Conservation (phyloP, 2,888 invertebrate genomes). For the Leucoptera coffeella region DNA sequence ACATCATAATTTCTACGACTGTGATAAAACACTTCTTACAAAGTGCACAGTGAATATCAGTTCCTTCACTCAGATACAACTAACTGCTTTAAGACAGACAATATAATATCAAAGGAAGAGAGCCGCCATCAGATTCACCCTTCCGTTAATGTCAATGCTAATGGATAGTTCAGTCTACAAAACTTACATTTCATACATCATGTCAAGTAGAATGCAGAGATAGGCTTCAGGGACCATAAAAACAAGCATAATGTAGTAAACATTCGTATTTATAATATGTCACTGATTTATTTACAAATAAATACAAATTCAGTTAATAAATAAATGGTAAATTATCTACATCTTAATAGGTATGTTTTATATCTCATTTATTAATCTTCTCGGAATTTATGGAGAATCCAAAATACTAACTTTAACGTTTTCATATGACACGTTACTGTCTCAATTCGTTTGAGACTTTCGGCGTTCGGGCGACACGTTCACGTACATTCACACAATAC, state of each 20-base stretch:
- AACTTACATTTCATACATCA: no score
- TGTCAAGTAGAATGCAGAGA: no score
- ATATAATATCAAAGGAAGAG: no score
- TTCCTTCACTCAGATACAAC: no score
- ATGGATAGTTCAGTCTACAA: no score
- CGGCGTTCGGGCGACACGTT: constrained; percentile 52
- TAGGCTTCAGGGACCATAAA: no score
- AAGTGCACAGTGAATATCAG: no score
- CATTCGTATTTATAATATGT: constrained; percentile 54
- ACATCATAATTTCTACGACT: no score
- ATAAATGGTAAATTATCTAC: constrained; percentile 56
- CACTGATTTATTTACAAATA: constrained; percentile 54
- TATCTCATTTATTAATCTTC: constrained; percentile 53
- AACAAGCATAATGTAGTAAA: constrained; percentile 48
- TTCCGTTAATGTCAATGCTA: no score
- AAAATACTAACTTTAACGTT: constrained; percentile 52
- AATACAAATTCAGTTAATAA: constrained; percentile 56
- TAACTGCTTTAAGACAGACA: no score
- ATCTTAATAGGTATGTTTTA: constrained; percentile 51
- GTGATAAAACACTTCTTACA: no score
- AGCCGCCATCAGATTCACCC: no score
- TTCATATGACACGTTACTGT: constrained; percentile 49
- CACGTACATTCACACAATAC: constrained; percentile 53
- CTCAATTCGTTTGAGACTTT: constrained; percentile 53
- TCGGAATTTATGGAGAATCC: constrained; percentile 42